These are phyloP conservation scores for Aphidius gifuensis DNA, from an alignment of 1,140 invertebrate species.

Conservation along the genomic window DNA sequence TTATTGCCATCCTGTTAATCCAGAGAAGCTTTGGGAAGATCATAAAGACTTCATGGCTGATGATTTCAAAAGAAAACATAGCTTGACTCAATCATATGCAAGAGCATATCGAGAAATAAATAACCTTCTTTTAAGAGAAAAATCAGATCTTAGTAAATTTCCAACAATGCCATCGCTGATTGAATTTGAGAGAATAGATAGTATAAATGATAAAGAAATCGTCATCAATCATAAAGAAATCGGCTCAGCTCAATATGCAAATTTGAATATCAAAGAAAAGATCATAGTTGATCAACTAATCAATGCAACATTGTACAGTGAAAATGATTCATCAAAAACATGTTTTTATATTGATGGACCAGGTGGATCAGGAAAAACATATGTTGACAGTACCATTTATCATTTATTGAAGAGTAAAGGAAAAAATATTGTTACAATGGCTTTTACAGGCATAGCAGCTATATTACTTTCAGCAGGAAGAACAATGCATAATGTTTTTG, in stretches of 20 bases:
- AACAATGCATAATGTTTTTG: conserved; percentile 29
- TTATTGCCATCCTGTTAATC: conserved; percentile 18
- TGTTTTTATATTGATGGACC: conserved; percentile 28
- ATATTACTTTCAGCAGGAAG: conserved; percentile 27
- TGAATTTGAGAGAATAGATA: conserved; percentile 2
- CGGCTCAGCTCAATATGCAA: conserved; percentile 7
- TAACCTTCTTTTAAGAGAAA: conserved; percentile 13
- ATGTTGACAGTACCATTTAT: conserved; percentile 20
- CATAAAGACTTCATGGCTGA: conserved; percentile 18
- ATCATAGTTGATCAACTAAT: conserved; percentile 6
- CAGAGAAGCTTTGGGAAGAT: conserved; percentile 19
- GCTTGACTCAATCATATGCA: not conserved
- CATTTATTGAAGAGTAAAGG: conserved; percentile 18
- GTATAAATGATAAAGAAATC: not conserved
- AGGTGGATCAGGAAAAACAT: conserved; percentile 29
- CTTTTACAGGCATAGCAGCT: conserved; percentile 31
- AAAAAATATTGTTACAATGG: conserved; percentile 26
- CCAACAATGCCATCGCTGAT: not conserved
- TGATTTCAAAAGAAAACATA: conserved; percentile 5
- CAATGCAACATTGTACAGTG: not conserved
- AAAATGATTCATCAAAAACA: not conserved
- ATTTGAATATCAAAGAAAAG: conserved; percentile 18
- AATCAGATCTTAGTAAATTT: conserved; percentile 6
- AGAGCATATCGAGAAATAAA: conserved; percentile 17
- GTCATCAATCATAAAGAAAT: not conserved